phyloP scores from a whole-genome alignment of 1,140 invertebrate genomes.

The Drosophila neocordata region DNA sequence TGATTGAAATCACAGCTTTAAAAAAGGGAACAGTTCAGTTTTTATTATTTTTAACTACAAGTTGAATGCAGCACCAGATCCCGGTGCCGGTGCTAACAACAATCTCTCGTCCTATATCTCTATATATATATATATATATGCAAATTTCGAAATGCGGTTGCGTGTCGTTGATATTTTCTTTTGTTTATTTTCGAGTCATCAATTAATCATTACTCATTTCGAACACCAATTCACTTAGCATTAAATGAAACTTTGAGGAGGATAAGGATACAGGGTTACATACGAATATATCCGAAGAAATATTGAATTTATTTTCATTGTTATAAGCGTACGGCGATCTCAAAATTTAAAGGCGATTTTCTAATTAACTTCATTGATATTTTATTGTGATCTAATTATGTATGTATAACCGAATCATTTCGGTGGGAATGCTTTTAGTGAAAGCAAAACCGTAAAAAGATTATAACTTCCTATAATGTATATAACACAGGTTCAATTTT shows the following conservation, averaged over 20 bases:
- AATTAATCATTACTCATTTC: slow-evolving; percentile 6
- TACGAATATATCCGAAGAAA: slow-evolving; percentile 10
- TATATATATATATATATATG: slow-evolving; percentile 9
- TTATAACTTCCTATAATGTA: slow-evolving; percentile 76
- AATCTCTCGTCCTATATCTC: slow-evolving; percentile 8
- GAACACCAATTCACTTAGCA: slow-evolving; percentile 14
- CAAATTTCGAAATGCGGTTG: slow-evolving; percentile 11
- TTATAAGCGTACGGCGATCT: slow-evolving; percentile 12
- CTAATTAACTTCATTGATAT: slow-evolving; percentile 68
- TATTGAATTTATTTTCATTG: slow-evolving; percentile 9
- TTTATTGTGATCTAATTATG: slow-evolving; percentile 68
- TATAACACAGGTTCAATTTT: slow-evolving; percentile 72
- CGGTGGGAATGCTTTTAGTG: slow-evolving; percentile 76
- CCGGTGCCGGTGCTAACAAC: slow-evolving; percentile 2
- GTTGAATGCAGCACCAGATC: slow-evolving; percentile 10
- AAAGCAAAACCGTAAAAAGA: slow-evolving; percentile 75
- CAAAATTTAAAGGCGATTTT: slow-evolving; percentile 49
- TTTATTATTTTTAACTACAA: slow-evolving; percentile 13
- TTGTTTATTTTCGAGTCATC: slow-evolving; percentile 4
- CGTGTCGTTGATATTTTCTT: slow-evolving; percentile 5
- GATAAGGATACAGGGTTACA: slow-evolving; percentile 1
- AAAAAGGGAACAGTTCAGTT: slow-evolving; percentile 19
- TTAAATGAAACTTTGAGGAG: slow-evolving; percentile 6
- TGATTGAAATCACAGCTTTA: slow-evolving; percentile 36
- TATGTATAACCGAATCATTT: slow-evolving; percentile 71